Evolutionary conservation across 2,888 invertebrate genomes (phyloP).

Genomic region (Apodemia mormo): DNA sequence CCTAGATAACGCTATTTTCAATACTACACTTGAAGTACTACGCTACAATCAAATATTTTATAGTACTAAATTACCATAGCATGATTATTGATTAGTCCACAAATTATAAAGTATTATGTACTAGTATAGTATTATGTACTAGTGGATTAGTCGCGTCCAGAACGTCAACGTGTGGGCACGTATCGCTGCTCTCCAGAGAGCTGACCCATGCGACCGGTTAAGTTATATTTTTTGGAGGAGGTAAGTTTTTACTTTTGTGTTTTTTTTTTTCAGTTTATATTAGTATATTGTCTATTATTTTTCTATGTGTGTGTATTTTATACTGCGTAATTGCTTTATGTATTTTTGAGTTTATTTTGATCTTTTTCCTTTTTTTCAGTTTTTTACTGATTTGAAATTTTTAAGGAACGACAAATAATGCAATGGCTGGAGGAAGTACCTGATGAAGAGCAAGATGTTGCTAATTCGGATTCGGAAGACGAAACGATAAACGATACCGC

Average conservation of each 20-base stretch:
- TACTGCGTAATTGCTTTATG: slow-evolving; percentile 12
- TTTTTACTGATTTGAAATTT: slow-evolving; percentile 28
- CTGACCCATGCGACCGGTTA: not conserved
- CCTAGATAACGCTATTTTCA: too few species aligned
- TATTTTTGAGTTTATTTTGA: slow-evolving; percentile 27
- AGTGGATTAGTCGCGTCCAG: too few species aligned
- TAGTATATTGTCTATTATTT: slow-evolving; percentile 32
- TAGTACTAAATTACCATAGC: too few species aligned
- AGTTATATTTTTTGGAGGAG: slow-evolving; percentile 25
- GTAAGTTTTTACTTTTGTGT: slow-evolving; percentile 33
- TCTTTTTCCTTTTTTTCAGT: slow-evolving; percentile 25
- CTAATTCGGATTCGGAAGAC: slow-evolving; percentile 36
- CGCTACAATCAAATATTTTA: too few species aligned
- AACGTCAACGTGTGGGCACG: not conserved
- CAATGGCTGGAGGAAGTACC: slow-evolving; percentile 35
- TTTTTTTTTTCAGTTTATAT: slow-evolving; percentile 25
- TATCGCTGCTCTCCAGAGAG: not conserved
- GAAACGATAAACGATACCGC: slow-evolving; percentile 29
- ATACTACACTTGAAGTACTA: too few species aligned
- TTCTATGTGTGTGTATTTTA: slow-evolving; percentile 24
- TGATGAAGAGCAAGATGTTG: slow-evolving; percentile 37
- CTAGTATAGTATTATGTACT: too few species aligned
- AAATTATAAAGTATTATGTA: too few species aligned
- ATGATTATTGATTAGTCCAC: too few species aligned
- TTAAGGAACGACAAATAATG: slow-evolving; percentile 27